phyloP scores from a whole-genome alignment of 1,140 invertebrate genomes.

The Teleogryllus occipitalis region DNA sequence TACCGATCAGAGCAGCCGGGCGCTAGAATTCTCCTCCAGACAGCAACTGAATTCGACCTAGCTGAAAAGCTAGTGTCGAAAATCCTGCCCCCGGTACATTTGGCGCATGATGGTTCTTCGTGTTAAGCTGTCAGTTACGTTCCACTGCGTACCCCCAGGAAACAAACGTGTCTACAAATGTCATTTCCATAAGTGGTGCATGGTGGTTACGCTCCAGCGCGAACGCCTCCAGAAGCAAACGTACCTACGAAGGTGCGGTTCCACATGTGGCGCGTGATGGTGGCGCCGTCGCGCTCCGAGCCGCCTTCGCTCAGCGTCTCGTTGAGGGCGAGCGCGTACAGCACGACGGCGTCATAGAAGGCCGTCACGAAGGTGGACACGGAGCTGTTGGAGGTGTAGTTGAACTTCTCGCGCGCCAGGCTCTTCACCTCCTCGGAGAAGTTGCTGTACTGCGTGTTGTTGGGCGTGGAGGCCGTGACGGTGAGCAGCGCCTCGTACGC shows the following conservation, averaged over 20 bases:
- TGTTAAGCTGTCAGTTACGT: too few relatives aligned
- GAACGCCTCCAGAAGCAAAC: too few relatives aligned
- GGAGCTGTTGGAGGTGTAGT: constrained; percentile 66
- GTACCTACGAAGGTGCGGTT: constrained; percentile 76
- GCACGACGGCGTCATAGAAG: constrained; percentile 89
- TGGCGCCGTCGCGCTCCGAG: constrained; percentile 47
- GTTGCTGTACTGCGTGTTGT: constrained; percentile 59
- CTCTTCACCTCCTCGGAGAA: constrained; percentile 68
- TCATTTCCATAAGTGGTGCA: too few relatives aligned
- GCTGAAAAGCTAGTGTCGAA: too few relatives aligned
- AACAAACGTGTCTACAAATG: too few relatives aligned
- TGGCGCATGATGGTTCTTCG: too few relatives aligned
- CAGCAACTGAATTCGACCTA: too few relatives aligned
- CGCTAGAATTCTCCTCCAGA: too few relatives aligned
- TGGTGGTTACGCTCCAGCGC: too few relatives aligned
- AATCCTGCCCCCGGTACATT: too few relatives aligned
- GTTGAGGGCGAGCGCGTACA: constrained; percentile 86
- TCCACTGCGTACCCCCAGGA: too few relatives aligned
- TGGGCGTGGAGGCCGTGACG: constrained; percentile 76
- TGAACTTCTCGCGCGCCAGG: constrained; percentile 67
- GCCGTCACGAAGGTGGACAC: constrained; percentile 84
- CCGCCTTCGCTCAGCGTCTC: constrained; percentile 63
- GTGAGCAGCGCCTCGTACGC: constrained; percentile 87
- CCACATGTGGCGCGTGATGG: constrained; percentile 81
- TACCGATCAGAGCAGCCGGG: too few relatives aligned